Evolutionary conservation across 2,113 vertebrate genomes (phyloP), one percentile per base, ranked within the genome.

Genomic region (Seriola dumerili): DNA sequence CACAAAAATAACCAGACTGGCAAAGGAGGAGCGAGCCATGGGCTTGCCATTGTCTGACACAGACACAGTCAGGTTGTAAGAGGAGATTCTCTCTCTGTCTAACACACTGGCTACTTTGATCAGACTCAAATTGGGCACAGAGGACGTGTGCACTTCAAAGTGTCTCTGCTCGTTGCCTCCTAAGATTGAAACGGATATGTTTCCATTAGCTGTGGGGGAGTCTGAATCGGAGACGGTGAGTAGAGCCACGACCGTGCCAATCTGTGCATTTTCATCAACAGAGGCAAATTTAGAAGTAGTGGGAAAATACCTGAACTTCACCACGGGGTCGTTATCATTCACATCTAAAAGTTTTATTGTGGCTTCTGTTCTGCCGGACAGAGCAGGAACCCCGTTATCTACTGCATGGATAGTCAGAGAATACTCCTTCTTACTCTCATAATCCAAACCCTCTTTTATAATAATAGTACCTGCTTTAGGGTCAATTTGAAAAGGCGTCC

Each of bases 111-210:
- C 98, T 74, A 99, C 98, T 90, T 99, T 99, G 80, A 99, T 98
- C 21, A 99, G 95, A 89, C 97, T 99, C 50, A 99, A 94, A 89
- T 99, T 99, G 21, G 98, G 98, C 63, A 99, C 98, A 6, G 97
- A 97, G n/a, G 97, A 98, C n/a, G 96, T 95, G 88, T 99, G 97
- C 29, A 99, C 98, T 82, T 98, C 97, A 25, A 99, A 99, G 94
- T 99, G 98, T 75, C 95, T 94, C 93, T 99, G 98, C 90, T 99
- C 98, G 0, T 99, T 99, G 11, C 98, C 98, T 0, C 97, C 97
- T 19, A 99, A 92, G 84, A 99, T 99, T 0, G 97, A 97, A 67
- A 99, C 98, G 0, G 98, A 99, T 84, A 99, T 97, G 91, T 99
- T 99, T 1, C 98, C 98, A 0, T 99, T 99, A 78, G 98, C 98